Evolutionary conservation across 2,888 invertebrate genomes (phyloP).

Genomic region (Hetaerina titia): DNA sequence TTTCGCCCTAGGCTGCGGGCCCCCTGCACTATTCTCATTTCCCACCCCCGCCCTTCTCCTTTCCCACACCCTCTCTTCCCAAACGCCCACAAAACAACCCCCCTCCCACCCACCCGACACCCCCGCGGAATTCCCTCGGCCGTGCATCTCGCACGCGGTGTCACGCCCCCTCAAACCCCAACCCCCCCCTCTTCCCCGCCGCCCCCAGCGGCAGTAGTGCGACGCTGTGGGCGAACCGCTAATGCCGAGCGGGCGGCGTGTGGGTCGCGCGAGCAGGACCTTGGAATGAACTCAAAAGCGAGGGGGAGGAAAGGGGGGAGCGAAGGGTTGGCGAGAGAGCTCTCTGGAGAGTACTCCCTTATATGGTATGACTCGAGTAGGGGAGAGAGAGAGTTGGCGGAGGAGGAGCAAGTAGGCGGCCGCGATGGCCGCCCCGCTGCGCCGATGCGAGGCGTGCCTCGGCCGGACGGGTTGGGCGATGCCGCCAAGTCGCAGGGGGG

Average conservation of each 20-base stretch:
- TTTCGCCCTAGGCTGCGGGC: not conserved
- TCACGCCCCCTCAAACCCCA: not conserved
- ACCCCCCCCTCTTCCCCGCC: not conserved
- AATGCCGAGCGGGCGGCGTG: constrained; percentile 5
- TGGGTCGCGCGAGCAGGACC: constrained; percentile 31
- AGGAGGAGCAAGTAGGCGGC: not conserved
- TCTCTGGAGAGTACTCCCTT: not conserved
- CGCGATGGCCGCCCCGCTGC: not conserved
- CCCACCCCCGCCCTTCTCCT: not conserved
- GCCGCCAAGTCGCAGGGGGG: not conserved
- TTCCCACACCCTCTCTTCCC: not conserved
- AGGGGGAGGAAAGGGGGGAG: not conserved
- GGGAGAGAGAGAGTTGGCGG: not conserved
- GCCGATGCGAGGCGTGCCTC: not conserved
- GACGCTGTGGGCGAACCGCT: constrained; percentile 26
- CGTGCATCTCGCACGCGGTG: not conserved
- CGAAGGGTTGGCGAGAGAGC: too few relatives aligned
- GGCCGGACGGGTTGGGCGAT: not conserved
- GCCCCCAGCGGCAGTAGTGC: not conserved
- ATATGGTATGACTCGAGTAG: not conserved
- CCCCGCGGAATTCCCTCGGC: not conserved
- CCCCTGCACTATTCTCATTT: not conserved
- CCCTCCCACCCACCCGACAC: not conserved
- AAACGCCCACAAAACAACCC: not conserved
- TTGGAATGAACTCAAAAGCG: not conserved